phyloP scores from a whole-genome alignment of 2,888 invertebrate genomes.

The Atrina japonica region DNA sequence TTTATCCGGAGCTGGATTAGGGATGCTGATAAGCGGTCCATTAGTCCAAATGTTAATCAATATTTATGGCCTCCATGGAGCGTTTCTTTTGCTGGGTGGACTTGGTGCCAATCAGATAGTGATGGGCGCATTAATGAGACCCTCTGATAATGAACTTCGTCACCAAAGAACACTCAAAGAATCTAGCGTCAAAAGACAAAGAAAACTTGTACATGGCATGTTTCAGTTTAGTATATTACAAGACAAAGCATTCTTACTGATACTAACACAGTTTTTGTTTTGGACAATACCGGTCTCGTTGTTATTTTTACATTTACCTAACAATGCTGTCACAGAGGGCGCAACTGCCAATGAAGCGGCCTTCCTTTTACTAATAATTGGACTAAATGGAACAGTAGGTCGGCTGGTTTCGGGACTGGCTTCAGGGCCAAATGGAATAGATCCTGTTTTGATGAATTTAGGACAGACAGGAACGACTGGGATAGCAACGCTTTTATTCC shows the following conservation, averaged over 20 bases:
- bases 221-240: slow-evolving; percentile 1
- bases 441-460: slow-evolving; percentile 53
- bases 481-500: slow-evolving; percentile 52
- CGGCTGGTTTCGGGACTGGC: slow-evolving; percentile 46
- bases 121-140: not conserved
- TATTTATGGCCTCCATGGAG: too few species aligned
- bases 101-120: not conserved
- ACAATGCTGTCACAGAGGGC: slow-evolving; percentile 44
- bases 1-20: too few species aligned
- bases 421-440: slow-evolving; percentile 44
- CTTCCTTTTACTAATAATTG: slow-evolving; percentile 46
- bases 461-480: slow-evolving; percentile 51
- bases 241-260: slow-evolving; percentile 49
- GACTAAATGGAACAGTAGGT: slow-evolving; percentile 47
- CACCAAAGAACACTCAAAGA: too few species aligned
- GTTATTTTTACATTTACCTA: slow-evolving; percentile 55
- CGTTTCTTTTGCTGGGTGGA: not conserved
- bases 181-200: too few species aligned
- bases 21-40: too few species aligned
- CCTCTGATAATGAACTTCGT: too few species aligned
- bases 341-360: slow-evolving; percentile 34
- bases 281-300: slow-evolving; percentile 50
- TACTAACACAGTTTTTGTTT: slow-evolving; percentile 54
- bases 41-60: too few species aligned
- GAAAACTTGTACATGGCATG: too few species aligned